A percentile compares a stretch with the other conserved stretches of the same genome.
phyloP scores from a whole-genome alignment of 2,888 invertebrate species.

The Megalurothrips usitatus region DNA sequence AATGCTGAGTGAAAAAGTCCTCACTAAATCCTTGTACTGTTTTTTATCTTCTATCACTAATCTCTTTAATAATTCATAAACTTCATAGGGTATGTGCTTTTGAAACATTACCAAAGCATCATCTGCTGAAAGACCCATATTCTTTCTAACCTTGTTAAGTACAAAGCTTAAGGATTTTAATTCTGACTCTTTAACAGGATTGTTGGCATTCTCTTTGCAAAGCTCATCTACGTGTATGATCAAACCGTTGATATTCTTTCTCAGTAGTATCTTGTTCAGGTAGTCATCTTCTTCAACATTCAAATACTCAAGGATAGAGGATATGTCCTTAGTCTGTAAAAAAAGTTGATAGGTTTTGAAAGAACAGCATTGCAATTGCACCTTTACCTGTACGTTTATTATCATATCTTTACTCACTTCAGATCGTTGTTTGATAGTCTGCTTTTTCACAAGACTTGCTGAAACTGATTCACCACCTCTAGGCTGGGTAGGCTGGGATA shows the following conservation, averaged over 20 bases:
- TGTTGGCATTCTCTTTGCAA: not conserved
- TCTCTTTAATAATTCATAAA: not conserved
- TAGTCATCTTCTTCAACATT: constrained; percentile 2
- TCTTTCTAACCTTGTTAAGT: not conserved
- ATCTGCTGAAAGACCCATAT: not conserved
- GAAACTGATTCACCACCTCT: too few relatives aligned
- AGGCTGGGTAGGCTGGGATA: too few relatives aligned
- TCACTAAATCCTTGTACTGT: not conserved
- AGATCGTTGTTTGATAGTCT: too few relatives aligned
- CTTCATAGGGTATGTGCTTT: not conserved
- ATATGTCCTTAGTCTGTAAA: not conserved
- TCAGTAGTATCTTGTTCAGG: not conserved
- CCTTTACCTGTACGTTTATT: too few relatives aligned
- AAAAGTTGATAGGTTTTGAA: too few relatives aligned
- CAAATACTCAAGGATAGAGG: not conserved
- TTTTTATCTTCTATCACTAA: not conserved
- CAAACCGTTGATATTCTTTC: not conserved
- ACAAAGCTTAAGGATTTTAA: not conserved
- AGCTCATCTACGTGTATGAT: not conserved
- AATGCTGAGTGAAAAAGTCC: not conserved
- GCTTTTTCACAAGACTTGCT: too few relatives aligned
- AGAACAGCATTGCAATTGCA: too few relatives aligned
- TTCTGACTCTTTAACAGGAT: not conserved
- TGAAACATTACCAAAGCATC: not conserved
- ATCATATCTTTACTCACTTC: too few relatives aligned